Percentiles rank a stretch among this genome's conserved stretches.
These are phyloP conservation scores for Procambarus virginalis DNA, from an alignment of 1,140 invertebrate species.

Conservation along the genomic window DNA sequence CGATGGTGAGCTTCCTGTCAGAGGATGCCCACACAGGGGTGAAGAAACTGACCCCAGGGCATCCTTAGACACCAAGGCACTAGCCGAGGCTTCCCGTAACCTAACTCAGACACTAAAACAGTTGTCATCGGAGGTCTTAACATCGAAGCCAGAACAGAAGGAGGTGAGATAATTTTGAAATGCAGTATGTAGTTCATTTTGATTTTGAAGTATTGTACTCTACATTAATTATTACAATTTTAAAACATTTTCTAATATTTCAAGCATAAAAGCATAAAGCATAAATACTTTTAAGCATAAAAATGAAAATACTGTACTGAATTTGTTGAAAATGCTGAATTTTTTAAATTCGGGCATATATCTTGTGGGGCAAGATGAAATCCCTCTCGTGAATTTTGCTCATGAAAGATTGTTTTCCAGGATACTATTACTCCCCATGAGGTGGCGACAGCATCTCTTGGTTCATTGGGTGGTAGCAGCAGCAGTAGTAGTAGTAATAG, in stretches of 20 bases:
- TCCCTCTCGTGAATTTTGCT: neutral
- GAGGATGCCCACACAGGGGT: constrained; percentile 65
- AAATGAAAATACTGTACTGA: too few species aligned
- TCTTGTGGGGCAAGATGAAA: too few species aligned
- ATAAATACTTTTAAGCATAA: too few species aligned
- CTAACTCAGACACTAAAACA: constrained; percentile 92
- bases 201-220: too few species aligned
- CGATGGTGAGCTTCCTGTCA: constrained; percentile 62
- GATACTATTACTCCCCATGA: constrained; percentile 37
- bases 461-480: constrained; percentile 20
- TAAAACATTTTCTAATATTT: too few species aligned
- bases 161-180: constrained; percentile 26
- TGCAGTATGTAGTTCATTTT: neutral
- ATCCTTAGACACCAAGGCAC: constrained; percentile 81
- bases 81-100: constrained; percentile 92
- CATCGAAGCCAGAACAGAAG: constrained; percentile 67
- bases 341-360: too few species aligned
- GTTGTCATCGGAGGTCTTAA: constrained; percentile 87
- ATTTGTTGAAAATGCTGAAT: too few species aligned
- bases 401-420: constrained; percentile 6
- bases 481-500: constrained; percentile 17
- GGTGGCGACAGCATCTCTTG: constrained; percentile 36
- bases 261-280: too few species aligned
- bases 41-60: constrained; percentile 70
- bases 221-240: too few species aligned